These are phyloP conservation scores for Apostichopus leukothele DNA, from an alignment of 53 echinoderm and acorn worm species.

Conservation along the genomic window DNA sequence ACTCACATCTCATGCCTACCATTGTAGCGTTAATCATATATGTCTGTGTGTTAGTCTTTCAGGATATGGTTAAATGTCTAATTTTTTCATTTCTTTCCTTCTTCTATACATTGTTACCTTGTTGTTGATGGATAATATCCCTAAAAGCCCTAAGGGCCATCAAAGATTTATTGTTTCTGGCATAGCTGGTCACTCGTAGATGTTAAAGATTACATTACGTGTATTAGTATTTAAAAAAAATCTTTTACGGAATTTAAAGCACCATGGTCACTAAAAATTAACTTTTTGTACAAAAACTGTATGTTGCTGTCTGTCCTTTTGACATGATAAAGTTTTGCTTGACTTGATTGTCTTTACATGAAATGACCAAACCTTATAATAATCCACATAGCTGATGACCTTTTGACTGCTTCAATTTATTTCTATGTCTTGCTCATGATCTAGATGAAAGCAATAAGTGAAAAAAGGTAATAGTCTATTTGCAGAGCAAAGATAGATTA, in stretches of 20 bases:
- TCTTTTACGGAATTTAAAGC: background rate
- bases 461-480: no score
- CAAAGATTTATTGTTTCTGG: background rate
- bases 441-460: no score
- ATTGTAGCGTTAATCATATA: background rate
- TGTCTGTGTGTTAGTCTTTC: background rate
- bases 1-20: no score
- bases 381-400: no score
- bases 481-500: no score
- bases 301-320: background rate
- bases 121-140: background rate
- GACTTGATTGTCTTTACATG: no score
- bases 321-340: no score
- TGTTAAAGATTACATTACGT: background rate
- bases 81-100: background rate
- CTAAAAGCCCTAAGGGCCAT: background rate
- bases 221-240: background rate
- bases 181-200: background rate
- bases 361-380: no score
- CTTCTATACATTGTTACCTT: background rate
- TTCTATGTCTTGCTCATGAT: no score
- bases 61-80: background rate
- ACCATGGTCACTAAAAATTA: background rate
- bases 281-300: background rate
- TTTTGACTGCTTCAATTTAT: no score